phyloP scores from a whole-genome alignment of 2,797 vertebrate genomes.

The Percopsis omiscomaycus region DNA sequence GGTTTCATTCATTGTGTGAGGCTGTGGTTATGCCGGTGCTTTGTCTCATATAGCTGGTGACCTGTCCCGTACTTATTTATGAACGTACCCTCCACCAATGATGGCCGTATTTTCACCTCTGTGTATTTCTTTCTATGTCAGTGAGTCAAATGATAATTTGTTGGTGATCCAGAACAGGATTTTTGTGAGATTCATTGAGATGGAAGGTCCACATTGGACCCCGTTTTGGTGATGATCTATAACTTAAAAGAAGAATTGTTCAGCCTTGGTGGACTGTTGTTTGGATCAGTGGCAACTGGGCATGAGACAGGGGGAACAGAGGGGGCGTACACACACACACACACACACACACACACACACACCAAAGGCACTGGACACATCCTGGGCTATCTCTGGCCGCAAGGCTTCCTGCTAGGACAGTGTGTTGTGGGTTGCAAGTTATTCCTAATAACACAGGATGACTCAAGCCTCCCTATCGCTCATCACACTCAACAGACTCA shows the following conservation, averaged over 20 bases:
- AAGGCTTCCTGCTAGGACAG: slow-evolving; percentile 30
- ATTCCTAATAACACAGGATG: slow-evolving; percentile 59
- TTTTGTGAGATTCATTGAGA: no score
- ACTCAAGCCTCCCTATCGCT: slow-evolving; percentile 68
- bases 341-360: no score
- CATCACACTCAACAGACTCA: slow-evolving; percentile 70
- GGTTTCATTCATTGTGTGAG: background rate
- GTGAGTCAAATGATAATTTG: background rate
- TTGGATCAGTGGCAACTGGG: no score
- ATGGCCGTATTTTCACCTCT: background rate
- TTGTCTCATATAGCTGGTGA: slow-evolving; percentile 12
- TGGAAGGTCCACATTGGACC: no score
- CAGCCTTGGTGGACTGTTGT: no score
- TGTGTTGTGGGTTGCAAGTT: slow-evolving; percentile 44
- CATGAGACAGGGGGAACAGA: no score
- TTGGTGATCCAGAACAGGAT: slow-evolving; percentile 19
- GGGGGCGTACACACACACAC: no score
- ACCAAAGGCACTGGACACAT: slow-evolving; percentile 2
- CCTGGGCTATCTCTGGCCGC: background rate
- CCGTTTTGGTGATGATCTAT: no score
- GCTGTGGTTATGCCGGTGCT: slow-evolving; percentile 6
- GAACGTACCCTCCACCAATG: no score
- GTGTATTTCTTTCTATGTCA: background rate
- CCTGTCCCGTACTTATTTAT: background rate
- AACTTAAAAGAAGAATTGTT: no score